A percentile compares a stretch with the other conserved stretches of the same genome.
phyloP scores from a whole-genome alignment of 2,113 vertebrate species.

The Felis catus region DNA sequence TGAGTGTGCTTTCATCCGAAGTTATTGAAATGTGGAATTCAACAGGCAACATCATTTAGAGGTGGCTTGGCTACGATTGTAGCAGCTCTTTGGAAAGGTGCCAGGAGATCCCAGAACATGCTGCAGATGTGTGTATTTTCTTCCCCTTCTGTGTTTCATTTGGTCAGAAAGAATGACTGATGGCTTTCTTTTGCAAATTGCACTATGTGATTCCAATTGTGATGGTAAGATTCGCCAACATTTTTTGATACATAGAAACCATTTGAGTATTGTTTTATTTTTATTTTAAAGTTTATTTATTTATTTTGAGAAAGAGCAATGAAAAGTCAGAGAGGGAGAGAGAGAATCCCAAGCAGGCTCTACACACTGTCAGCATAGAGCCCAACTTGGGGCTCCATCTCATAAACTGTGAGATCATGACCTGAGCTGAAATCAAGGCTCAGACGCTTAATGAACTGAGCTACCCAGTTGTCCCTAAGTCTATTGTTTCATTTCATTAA shows the following conservation, averaged over 20 bases:
- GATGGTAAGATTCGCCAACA: background rate
- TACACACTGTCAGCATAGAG: no score
- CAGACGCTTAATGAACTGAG: no score
- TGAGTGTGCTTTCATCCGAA: conserved; percentile 23
- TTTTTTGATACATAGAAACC: conserved; percentile 9
- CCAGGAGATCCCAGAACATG: background rate
- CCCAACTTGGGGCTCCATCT: no score
- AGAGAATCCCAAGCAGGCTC: no score
- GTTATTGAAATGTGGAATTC: background rate
- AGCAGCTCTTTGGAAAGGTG: background rate
- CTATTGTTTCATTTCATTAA: conserved; percentile 38
- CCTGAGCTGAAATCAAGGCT: no score
- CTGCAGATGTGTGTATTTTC: conserved; percentile 12
- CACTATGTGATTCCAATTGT: conserved; percentile 21
- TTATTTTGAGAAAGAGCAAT: no score
- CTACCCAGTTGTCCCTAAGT: background rate
- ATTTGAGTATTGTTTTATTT: conserved; percentile 27
- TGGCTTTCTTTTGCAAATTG: conserved; percentile 57
- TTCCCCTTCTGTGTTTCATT: conserved; percentile 49
- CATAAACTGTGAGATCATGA: no score
- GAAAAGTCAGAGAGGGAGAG: no score
- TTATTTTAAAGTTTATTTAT: no score
- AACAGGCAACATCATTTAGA: background rate
- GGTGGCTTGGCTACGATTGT: background rate
- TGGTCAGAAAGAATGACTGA: background rate